Base-by-base conservation (phyloP, 2,888 invertebrate species). In the Folsomia candida region DNA sequence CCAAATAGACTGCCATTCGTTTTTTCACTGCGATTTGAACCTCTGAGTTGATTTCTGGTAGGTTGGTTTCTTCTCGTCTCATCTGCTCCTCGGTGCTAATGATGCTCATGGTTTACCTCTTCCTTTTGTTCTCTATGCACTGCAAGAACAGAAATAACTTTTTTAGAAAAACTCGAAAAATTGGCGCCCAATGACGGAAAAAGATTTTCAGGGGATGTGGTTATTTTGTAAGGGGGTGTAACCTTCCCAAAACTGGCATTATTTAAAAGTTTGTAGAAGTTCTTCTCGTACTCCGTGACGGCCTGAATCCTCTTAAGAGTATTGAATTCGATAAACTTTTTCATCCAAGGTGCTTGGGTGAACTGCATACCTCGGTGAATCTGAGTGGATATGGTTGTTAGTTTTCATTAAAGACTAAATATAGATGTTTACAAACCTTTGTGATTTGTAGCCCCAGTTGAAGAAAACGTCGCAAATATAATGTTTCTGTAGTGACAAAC, bases 281-380 rank as follows among this genome's bases (percentile, higher is more conserved):
- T n/a, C n/a, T n/a, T n/a, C n/a, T n/a, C n/a, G n/a, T n/a, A n/a
- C n/a, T n/a, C n/a, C 18, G 57, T 68, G 1, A n/a, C 68, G 1
- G 73, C 61, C 20, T 66, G n/a, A 78, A 18, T 54, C 37, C 72
- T 22, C 25, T 69, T 20, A 4, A 59, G 6, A 1, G 65, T 67
- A 60, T 72, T 72, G 47, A 70, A 70, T 1, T 28, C 28, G n/a
- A 72, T 69, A 51, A 67, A 72, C n/a, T 29, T 24, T 28, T 57
- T 28, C n/a, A n/a, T n/a, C n/a, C n/a, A n/a, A n/a, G n/a, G n/a
- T n/a, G n/a, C n/a, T n/a, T n/a, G n/a, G n/a, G n/a, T n/a, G n/a
- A n/a, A n/a, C n/a, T n/a, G n/a, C n/a, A n/a, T n/a, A n/a, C n/a
- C n/a, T n/a, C n/a, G 22, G 70, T n/a, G 9, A 9, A 47, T 11